Conservation (phyloP, 2,888 invertebrate species). For the Thecocarcelia acutangulata region DNA sequence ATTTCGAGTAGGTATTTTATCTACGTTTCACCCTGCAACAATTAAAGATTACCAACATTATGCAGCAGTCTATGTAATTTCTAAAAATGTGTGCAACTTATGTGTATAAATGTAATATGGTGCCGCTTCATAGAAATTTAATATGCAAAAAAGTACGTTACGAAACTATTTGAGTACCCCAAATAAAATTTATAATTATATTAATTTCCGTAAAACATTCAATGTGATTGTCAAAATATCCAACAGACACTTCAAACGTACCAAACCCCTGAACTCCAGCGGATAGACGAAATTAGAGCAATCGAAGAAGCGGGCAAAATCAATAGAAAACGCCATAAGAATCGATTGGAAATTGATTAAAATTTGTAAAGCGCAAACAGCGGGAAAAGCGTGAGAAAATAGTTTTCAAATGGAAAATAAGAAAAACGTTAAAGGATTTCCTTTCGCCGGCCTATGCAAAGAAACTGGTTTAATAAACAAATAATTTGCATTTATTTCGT, state of each 20-base stretch:
- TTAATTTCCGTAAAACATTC: constrained; percentile 55
- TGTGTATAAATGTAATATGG: too few species aligned
- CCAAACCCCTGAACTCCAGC: constrained; percentile 27
- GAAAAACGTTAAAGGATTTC: constrained; percentile 35
- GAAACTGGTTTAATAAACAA: constrained; percentile 22
- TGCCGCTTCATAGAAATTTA: too few species aligned
- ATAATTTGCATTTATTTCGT: constrained; percentile 33
- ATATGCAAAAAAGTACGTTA: too few species aligned
- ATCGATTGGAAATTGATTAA: constrained; percentile 68
- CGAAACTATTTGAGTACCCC: too few species aligned
- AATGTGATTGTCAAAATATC: constrained; percentile 29
- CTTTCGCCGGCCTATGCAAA: neutral
- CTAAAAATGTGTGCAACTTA: too few species aligned
- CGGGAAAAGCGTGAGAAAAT: constrained; percentile 57
- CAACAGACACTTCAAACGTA: constrained; percentile 53
- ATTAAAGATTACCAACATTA: too few species aligned
- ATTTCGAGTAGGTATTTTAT: too few species aligned
- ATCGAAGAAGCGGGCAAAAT: constrained; percentile 38
- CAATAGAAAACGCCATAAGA: constrained; percentile 50
- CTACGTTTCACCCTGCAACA: too few species aligned
- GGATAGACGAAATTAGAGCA: constrained; percentile 22
- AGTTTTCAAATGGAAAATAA: neutral
- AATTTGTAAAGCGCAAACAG: constrained; percentile 34
- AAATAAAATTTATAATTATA: too few species aligned
- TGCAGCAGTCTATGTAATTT: too few species aligned